These are phyloP conservation scores for Mesocentrotus franciscanus DNA, from an alignment of 53 echinoderm and acorn worm species.

Conservation along the genomic window DNA sequence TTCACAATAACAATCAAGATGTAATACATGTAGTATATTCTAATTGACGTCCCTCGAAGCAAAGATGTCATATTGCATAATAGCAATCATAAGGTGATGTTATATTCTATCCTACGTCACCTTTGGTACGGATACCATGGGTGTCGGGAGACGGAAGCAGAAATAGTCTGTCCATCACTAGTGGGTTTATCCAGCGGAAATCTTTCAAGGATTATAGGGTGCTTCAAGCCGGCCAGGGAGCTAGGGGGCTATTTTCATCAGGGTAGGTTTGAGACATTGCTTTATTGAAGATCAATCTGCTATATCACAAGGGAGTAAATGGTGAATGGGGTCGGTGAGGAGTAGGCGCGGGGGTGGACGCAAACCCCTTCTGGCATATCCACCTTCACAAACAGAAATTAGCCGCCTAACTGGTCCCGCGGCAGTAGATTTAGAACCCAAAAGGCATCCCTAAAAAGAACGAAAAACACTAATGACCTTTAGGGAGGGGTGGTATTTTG, in stretches of 20 bases:
- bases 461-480: too few relatives aligned
- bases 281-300: neutral
- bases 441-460: too few relatives aligned
- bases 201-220: neutral
- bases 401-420: too few relatives aligned
- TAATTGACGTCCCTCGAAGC: neutral
- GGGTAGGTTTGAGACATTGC: neutral
- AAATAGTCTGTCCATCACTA: conserved; percentile 17
- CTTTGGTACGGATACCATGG: neutral
- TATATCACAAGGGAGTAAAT: neutral
- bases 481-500: too few relatives aligned
- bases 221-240: neutral
- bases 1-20: too few relatives aligned
- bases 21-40: too few relatives aligned
- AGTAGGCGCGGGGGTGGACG: too few relatives aligned
- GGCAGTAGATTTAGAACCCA: too few relatives aligned
- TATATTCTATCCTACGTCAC: neutral
- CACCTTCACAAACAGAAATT: too few relatives aligned
- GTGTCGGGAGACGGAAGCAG: conserved; percentile 17
- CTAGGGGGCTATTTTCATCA: conserved; percentile 4
- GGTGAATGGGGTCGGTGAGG: too few relatives aligned
- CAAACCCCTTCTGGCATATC: too few relatives aligned
- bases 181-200: conserved; percentile 20
- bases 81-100: neutral
- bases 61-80: neutral